Base-by-base conservation (phyloP, 2,113 vertebrate species). In the Bos javanicus region DNA sequence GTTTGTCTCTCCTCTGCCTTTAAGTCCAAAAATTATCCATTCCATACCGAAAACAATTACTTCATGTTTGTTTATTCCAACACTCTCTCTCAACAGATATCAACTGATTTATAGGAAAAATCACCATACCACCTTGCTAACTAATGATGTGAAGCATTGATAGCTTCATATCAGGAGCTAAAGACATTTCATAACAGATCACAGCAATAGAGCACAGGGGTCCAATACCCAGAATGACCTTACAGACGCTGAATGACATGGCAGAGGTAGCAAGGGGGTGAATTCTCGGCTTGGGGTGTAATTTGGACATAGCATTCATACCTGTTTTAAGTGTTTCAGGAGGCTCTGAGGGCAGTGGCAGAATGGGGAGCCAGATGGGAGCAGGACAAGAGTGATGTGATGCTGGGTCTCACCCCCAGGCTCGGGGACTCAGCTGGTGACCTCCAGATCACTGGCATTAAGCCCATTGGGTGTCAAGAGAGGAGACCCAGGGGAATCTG, bases 141-240 rank as follows among this genome's bases (percentile, higher is more conserved):
- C 52, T 62, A 74, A 23, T n/a, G 52, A 39, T 7, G 8, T 57
- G 21, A 52, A 17, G 16, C 25, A 14, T 33, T 21, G 33, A 46
- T 21, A 14, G 33, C 21, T 56, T 85, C 25, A 0, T 14, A 16
- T 25, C 67, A 50, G 46, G 43, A 21, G 43, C 17, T 59, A 87
- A 78, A 93, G 93, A 81, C 46, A 50, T 48, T 50, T 84, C 33
- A 43, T 33, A 57, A 60, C 7, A 74, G 60, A 30, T 39, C n/a
- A 36, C 13, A 23, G 21, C 17, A 36, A 54, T 30, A 21, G 23
- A 39, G 33, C 12, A 0, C 26, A 59, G 60, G 17, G 46, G 1
- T 10, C 56, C 26, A 9, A 0, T 4, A 8, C 2, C 2, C 17
- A 9, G 30, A 19, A 8, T 0, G 10, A 6, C 17, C 3, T 46